phyloP scores from a whole-genome alignment of 2,113 vertebrate genomes.

The Tragulus kanchil region DNA sequence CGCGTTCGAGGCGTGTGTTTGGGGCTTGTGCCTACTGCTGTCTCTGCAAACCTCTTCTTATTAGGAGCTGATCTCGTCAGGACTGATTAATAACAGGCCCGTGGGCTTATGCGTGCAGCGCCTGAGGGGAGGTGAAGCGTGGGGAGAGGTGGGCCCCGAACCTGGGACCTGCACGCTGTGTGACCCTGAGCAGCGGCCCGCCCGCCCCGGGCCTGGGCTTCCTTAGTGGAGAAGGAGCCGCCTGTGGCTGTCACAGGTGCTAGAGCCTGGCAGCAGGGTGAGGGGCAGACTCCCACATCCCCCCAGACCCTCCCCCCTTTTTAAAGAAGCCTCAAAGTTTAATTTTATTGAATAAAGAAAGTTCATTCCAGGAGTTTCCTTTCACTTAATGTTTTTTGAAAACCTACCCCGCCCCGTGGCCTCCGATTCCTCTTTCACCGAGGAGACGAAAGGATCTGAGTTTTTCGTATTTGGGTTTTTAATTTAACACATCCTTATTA shows the following conservation, averaged over 20 bases:
- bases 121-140: too few relatives aligned
- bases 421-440: neutral
- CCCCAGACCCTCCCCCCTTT: neutral
- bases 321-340: neutral
- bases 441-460: neutral
- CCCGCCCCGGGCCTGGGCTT: constrained; percentile 26
- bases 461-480: neutral
- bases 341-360: neutral
- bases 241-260: neutral
- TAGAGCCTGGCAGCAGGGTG: neutral
- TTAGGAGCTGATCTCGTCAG: neutral
- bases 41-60: neutral
- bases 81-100: too few relatives aligned
- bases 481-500: neutral
- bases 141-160: neutral
- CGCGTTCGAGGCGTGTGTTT: fast-evolving
- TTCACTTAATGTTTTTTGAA: too few relatives aligned
- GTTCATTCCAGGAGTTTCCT: neutral
- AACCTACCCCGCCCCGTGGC: neutral
- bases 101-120: neutral
- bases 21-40: fast-evolving
- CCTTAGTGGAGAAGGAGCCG: neutral
- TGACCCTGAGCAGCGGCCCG: neutral
- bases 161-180: neutral
- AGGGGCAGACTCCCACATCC: neutral